Evolutionary conservation across 2,888 invertebrate species (phyloP), one percentile per base, ranked within the genome.

Genomic region (Acrobasis repandana): DNA sequence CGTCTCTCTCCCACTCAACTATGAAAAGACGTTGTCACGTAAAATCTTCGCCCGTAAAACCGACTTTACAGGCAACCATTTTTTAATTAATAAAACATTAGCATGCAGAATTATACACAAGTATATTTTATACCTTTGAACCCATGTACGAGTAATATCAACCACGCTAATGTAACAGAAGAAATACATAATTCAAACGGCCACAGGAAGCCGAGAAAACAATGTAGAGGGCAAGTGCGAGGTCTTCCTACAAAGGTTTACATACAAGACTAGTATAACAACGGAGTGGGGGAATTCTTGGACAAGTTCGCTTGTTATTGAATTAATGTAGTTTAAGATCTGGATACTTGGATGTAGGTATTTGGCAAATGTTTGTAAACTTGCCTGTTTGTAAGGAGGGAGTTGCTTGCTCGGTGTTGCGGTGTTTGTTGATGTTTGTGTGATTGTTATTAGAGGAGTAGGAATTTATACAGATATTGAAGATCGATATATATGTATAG

Each of bases 331-430:
- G 52, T 52, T 52, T 28, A 10, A 36, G 34, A 52, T 34, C 52
- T 52, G 5, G 9, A 9, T 36, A 36, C 36, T n/a, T 28, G 28
- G 28, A 28, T 28, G 28, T 28, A 34, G 52, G 52, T 34, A 52
- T n/a, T 51, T 14, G 51, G 51, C 34, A 34, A 51, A 52, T 52
- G 50, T 48, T 16, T 50, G 52, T 52, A 52, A 52, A 52, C 52
- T 52, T 36, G 15, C 51, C 28, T 28, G 51, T 9, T 51, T n/a
- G 47, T 15, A n/a, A 9, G n/a, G 15, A 48, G 48, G 28, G 28
- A 28, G 28, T 28, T 16, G 52, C n/a, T n/a, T n/a, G 49, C 49
- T 49, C 49, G 1, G 48, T 48, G n/a, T 3, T 33, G 14, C 34
- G 52, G 34, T 5, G n/a, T 36, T 16, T 34, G 15, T 48, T 36